phyloP scores from a whole-genome alignment of 2,797 vertebrate species.

The Lerista edwardsae region DNA sequence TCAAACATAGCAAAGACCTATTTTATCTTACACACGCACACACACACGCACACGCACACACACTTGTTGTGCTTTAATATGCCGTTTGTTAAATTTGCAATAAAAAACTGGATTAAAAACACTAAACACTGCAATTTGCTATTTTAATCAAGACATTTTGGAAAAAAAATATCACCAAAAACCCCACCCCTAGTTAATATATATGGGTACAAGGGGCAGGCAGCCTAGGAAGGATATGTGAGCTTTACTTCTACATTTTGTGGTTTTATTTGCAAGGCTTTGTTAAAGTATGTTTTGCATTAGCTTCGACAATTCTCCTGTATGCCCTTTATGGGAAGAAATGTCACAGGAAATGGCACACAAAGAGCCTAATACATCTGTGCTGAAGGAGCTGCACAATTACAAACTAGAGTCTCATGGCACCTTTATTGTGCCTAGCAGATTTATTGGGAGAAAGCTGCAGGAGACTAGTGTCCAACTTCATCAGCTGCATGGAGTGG shows the following conservation, averaged over 20 bases:
- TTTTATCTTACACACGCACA: too few species aligned
- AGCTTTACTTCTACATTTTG: not conserved
- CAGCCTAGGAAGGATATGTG: not conserved
- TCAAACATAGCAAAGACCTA: too few species aligned
- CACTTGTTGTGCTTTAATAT: too few species aligned
- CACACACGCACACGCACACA: too few species aligned
- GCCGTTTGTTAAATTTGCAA: too few species aligned
- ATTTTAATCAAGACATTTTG: too few species aligned
- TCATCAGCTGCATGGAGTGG: not conserved
- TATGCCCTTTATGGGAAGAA: not conserved
- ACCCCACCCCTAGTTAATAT: too few species aligned
- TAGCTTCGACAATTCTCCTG: not conserved
- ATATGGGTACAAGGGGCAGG: not conserved
- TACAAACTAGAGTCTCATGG: not conserved
- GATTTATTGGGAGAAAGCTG: not conserved
- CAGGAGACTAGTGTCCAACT: not conserved
- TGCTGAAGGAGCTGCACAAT: not conserved
- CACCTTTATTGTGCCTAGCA: not conserved
- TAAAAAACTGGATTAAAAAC: too few species aligned
- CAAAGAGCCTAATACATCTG: not conserved
- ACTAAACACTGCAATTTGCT: too few species aligned
- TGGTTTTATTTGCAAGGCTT: not conserved
- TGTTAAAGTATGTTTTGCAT: not conserved
- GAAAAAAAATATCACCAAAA: too few species aligned
- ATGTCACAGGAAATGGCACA: slow-evolving; percentile 6